Percentiles rank a stretch among this genome's conserved stretches.
These are phyloP conservation scores for Myrmecophaga tridactyla DNA, from an alignment of 2,113 vertebrate genomes.

Conservation along the genomic window DNA sequence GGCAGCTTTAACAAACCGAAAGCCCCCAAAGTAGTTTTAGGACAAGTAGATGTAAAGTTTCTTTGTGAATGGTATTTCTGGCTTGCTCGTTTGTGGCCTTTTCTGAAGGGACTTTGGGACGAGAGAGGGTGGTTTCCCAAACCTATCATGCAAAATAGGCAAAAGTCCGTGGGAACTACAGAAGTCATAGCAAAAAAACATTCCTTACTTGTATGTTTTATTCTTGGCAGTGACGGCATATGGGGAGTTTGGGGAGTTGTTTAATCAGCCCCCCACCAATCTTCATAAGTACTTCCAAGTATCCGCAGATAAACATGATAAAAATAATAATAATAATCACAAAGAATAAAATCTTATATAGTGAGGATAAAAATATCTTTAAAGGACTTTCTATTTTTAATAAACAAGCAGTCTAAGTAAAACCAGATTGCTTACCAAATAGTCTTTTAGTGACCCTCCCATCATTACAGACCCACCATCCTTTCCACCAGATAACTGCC, in stretches of 20 bases:
- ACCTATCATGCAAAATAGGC: not conserved
- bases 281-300: not conserved
- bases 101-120: not conserved
- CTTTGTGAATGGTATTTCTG: not conserved
- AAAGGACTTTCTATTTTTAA: conserved; percentile 23
- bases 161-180: not conserved
- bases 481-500: not conserved
- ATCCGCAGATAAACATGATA: not conserved
- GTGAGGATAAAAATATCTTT: not conserved
- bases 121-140: conserved; percentile 2
- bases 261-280: not conserved
- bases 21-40: not conserved
- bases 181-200: not conserved
- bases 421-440: not conserved
- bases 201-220: not conserved
- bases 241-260: not conserved
- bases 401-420: not conserved
- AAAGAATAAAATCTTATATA: not conserved
- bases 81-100: not conserved
- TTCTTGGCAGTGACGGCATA: not conserved
- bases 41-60: not conserved
- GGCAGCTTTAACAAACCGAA: no score
- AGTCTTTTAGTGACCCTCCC: not conserved
- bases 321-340: not conserved
- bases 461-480: not conserved